Evolutionary conservation across 2,113 vertebrate species (phyloP).

Genomic region (Mesitornis unicolor): DNA sequence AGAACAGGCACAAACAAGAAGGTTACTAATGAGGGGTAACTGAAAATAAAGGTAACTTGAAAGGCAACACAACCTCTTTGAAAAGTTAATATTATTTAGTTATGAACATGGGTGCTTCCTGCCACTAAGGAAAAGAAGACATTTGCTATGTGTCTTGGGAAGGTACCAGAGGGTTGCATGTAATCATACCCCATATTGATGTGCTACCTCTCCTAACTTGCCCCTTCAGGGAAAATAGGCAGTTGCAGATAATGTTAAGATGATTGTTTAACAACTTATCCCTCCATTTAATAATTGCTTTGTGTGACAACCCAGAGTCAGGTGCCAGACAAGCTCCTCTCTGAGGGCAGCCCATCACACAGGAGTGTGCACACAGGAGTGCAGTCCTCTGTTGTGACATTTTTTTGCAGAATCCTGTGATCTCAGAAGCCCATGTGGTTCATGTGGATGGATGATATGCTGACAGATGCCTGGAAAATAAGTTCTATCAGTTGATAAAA

Average conservation of each 20-base stretch:
- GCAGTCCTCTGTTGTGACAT: not conserved
- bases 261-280: not conserved
- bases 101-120: not conserved
- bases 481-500: not conserved
- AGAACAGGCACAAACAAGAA: conserved; percentile 42
- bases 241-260: not conserved
- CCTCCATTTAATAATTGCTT: not conserved
- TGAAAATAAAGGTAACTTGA: not conserved
- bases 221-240: not conserved
- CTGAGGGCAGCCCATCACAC: not conserved
- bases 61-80: not conserved
- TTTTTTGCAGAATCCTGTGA: not conserved
- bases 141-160: not conserved
- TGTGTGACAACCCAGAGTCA: not conserved
- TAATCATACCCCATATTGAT: not conserved
- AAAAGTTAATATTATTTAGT: not conserved
- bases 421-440: not conserved
- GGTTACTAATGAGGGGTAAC: not conserved
- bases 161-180: not conserved
- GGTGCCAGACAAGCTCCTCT: not conserved
- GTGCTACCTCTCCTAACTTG: not conserved
- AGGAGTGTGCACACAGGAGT: not conserved
- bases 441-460: not conserved
- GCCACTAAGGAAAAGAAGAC: not conserved
- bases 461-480: not conserved